Conservation (phyloP, 2,113 vertebrate species). For the Anthoscopus minutus region DNA sequence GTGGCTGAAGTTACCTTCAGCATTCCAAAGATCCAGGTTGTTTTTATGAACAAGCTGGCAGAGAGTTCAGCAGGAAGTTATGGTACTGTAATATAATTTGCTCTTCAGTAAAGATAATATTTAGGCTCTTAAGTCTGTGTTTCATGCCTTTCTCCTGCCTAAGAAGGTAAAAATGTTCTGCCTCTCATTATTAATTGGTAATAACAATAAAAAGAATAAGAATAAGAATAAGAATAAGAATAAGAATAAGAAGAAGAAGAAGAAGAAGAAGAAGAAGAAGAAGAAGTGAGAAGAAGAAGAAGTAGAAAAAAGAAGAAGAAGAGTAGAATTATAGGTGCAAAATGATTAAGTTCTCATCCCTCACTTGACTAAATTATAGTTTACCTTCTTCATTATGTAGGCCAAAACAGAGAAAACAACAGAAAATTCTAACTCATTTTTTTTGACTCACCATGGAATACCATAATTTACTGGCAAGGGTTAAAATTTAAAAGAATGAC, state of each 20-base stretch:
- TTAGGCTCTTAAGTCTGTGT: neutral
- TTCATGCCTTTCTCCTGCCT: neutral
- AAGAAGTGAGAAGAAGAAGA: too few relatives aligned
- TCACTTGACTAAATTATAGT: neutral
- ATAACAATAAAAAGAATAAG: too few relatives aligned
- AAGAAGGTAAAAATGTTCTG: neutral
- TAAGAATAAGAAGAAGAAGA: too few relatives aligned
- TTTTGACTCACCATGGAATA: neutral
- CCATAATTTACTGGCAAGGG: neutral
- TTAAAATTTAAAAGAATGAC: neutral
- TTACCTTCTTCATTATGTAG: neutral
- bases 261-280: too few relatives aligned
- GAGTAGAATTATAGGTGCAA: neutral
- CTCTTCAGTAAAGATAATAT: neutral
- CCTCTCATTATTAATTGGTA: neutral
- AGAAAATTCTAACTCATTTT: neutral
- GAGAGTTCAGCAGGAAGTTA: neutral
- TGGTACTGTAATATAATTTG: neutral
- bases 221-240: too few relatives aligned
- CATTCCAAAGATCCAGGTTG: neutral
- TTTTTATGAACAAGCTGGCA: neutral
- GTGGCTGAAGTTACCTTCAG: neutral
- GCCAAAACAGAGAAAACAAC: neutral
- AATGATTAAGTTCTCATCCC: accelerated
- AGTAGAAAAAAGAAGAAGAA: too few relatives aligned